Evolutionary conservation across 2,797 vertebrate genomes (phyloP).

Genomic region (Sebastes alutus): DNA sequence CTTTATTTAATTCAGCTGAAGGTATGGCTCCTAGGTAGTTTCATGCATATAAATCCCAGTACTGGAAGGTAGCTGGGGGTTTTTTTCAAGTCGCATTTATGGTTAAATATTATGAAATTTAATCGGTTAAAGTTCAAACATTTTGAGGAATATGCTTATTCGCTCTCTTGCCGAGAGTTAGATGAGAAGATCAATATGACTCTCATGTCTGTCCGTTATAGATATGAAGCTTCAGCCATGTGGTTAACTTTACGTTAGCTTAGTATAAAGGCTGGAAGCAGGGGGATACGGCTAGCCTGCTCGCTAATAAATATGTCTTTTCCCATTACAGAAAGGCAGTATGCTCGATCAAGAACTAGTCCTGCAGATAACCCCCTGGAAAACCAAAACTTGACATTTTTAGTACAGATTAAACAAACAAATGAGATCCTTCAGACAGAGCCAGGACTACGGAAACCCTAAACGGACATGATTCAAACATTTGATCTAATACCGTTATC

Average conservation of each 20-base stretch:
- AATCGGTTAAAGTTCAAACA: slow-evolving; percentile 4
- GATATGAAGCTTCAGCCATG: neutral
- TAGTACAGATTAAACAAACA: neutral
- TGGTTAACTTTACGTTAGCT: neutral
- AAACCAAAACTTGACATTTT: neutral
- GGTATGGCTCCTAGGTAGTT: slow-evolving; percentile 26
- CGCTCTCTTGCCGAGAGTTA: neutral
- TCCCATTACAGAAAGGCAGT: neutral
- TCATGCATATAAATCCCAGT: slow-evolving; percentile 26
- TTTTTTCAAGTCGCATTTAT: slow-evolving; percentile 1
- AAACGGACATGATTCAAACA: too few species aligned
- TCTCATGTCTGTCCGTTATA: neutral
- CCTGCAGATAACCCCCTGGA: neutral
- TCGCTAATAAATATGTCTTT: neutral
- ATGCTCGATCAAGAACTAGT: neutral
- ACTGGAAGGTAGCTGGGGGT: neutral
- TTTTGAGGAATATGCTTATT: neutral
- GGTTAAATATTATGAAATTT: slow-evolving; percentile 12
- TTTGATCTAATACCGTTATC: too few species aligned
- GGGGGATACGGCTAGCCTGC: neutral
- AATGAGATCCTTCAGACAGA: neutral
- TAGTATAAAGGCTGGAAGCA: neutral
- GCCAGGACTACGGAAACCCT: too few species aligned
- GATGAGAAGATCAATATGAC: neutral
- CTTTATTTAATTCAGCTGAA: slow-evolving; percentile 54